Conservation (phyloP, 2,113 vertebrate species). For the Syngnathus scovelli region DNA sequence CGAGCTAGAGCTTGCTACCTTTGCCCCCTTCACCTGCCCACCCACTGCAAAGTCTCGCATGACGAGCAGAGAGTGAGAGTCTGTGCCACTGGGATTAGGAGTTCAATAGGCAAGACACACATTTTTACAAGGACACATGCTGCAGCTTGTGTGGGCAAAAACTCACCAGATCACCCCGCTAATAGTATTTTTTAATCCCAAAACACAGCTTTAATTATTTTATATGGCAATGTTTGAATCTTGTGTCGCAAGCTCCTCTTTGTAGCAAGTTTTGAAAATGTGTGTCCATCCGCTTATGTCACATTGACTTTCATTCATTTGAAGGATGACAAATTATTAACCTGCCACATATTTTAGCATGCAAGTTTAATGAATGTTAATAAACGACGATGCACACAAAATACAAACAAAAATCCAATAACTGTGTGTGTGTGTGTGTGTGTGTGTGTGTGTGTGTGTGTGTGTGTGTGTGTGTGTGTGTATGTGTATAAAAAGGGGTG, state of each 20-base stretch:
- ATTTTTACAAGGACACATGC: not conserved
- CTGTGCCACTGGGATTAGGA: constrained; percentile 9
- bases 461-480: constrained; percentile 33
- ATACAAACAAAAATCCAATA: constrained; percentile 4
- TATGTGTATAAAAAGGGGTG: constrained; percentile 46
- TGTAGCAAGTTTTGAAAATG: not conserved
- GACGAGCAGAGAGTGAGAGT: constrained; percentile 8
- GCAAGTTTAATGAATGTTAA: not conserved
- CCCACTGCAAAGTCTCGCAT: constrained; percentile 12
- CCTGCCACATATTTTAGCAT: not conserved
- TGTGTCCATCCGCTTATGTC: not conserved
- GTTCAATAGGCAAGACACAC: not conserved
- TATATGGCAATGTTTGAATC: not conserved
- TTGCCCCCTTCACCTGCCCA: constrained; percentile 25
- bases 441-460: constrained; percentile 12
- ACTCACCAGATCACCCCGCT: not conserved
- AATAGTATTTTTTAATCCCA: not conserved
- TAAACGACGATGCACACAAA: not conserved
- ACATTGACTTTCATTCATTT: not conserved
- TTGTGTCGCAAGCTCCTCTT: too few species aligned
- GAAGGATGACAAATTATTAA: not conserved
- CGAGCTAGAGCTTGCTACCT: constrained; percentile 19
- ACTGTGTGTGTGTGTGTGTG: not conserved
- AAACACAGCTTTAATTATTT: not conserved
- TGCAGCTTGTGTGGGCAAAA: not conserved